Base-by-base conservation (phyloP, 2,888 invertebrate genomes). In the Drosophila subquinaria region DNA sequence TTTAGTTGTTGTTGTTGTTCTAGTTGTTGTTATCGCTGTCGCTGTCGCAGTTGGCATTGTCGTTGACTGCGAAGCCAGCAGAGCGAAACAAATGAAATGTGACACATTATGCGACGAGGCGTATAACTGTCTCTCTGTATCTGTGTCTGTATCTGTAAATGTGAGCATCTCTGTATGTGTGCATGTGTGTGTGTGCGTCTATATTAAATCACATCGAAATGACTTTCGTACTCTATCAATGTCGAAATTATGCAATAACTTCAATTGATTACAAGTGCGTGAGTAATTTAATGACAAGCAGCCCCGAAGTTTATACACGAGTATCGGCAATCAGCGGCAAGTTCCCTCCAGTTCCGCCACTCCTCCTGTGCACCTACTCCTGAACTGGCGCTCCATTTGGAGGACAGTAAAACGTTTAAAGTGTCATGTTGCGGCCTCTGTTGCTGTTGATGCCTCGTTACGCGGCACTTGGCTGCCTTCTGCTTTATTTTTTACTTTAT, bases 61-160 rank as follows among this genome's bases (percentile, higher is more conserved):
- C 63, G 69, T 63, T 72, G 87, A 67, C 79, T 74, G 80, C 77
- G 76, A 53, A 67, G 81, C 20, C 56, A 78, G 77, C 77, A 73
- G 77, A 80, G 85, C 82, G 82, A 71, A 71, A 79, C 88, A 88
- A 88, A 85, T 88, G 89, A 85, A 85, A 88, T 85, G 86, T 89
- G 89, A 88, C 84, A 85, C 86, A 88, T 85, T 70, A 89, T 89
- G 89, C 88, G 86, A 82, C 82, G 82, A 82, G 81, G 88, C 84
- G 84, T 70, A 84, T 89, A 88, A 88, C 89, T 84, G 88, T 82
- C 80, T 70, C 64, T 69, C 72, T 73, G 40, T 57, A 66, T 66
- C 66, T 55, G 55, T 59, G 23, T 38, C 30, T 36, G 33, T 66
- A 11, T n/a, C 17, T 53, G 9, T 52, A 8, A 35, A 9, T 40